Conservation (phyloP, 2,888 invertebrate species). For the Harpagoxenus sublaevis region DNA sequence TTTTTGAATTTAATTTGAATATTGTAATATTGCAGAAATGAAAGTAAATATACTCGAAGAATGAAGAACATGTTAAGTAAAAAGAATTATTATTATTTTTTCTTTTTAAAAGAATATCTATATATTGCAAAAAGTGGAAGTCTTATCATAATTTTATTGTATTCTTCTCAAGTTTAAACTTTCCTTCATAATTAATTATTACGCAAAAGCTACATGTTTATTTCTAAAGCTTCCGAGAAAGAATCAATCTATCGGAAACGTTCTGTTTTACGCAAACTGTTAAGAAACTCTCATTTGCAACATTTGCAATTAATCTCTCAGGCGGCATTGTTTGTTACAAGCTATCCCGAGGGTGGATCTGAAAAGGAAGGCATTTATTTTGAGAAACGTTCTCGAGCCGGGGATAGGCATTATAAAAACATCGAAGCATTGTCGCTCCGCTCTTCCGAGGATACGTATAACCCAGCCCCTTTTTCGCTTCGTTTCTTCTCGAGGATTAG, state of each 20-base stretch:
- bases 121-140: not conserved
- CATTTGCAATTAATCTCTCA: conserved; percentile 43
- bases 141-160: not conserved
- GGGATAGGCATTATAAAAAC: conserved; percentile 46
- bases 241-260: not conserved
- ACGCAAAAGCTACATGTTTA: conserved; percentile 4
- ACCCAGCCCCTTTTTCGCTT: conserved; percentile 39
- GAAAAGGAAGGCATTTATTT: conserved; percentile 51
- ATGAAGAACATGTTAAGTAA: not conserved
- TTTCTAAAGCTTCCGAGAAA: not conserved
- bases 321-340: conserved; percentile 32
- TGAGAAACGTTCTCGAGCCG: conserved; percentile 30
- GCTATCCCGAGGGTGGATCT: conserved; percentile 29
- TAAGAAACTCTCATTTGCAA: conserved; percentile 5
- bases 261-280: conserved; percentile 4
- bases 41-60: not conserved
- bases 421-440: conserved; percentile 26
- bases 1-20: not conserved
- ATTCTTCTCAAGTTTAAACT: conserved; percentile 1
- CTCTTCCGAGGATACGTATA: conserved; percentile 40
- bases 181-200: not conserved
- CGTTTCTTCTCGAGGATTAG: conserved; percentile 42
- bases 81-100: not conserved
- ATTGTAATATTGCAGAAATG: not conserved
- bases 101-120: not conserved